Conservation (phyloP, 2,888 invertebrate genomes). For the Eledona agricola region DNA sequence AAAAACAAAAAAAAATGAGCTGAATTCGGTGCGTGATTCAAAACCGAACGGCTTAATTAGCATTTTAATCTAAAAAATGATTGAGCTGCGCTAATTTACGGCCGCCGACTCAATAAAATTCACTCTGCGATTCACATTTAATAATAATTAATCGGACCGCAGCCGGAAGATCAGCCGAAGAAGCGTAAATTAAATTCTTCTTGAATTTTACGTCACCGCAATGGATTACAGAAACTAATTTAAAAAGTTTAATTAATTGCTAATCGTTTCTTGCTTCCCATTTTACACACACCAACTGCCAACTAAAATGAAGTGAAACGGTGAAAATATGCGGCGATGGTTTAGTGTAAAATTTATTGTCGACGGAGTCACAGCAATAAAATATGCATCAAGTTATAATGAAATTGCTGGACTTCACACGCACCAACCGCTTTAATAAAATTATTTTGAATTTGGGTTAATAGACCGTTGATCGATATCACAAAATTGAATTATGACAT, state of each 20-base stretch:
- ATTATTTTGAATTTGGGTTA: conserved; percentile 30
- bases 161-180: conserved; percentile 18
- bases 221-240: conserved; percentile 34
- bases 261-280: conserved; percentile 34
- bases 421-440: conserved; percentile 22
- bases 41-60: no score
- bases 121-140: conserved; percentile 19
- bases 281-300: neutral
- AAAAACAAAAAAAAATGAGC: neutral
- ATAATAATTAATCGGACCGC: conserved; percentile 18
- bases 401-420: conserved; percentile 19
- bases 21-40: conserved; percentile 1
- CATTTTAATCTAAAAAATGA: conserved; percentile 2
- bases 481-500: neutral
- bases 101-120: conserved; percentile 12
- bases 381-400: conserved; percentile 18
- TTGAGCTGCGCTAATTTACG: neutral
- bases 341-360: neutral
- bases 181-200: conserved; percentile 25
- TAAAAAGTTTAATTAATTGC: conserved; percentile 41
- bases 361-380: no score
- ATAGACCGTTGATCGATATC: conserved; percentile 21
- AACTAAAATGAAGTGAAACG: conserved; percentile 4
- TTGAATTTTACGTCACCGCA: conserved; percentile 15
- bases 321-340: neutral